Conservation (phyloP, 2,113 vertebrate species). For the Anhinga anhinga region DNA sequence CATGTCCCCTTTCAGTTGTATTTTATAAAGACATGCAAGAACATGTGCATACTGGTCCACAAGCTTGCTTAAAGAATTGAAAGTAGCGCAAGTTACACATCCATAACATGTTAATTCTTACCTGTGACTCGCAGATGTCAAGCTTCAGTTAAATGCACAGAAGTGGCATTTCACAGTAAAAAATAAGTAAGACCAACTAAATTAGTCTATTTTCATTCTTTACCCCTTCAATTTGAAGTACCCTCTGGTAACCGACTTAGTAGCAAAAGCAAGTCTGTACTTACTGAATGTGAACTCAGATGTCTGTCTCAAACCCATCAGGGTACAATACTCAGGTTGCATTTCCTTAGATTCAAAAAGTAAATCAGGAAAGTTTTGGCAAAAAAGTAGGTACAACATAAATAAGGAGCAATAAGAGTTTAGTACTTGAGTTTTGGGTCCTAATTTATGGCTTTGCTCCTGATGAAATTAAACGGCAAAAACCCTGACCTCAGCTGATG, state of each 20-base stretch:
- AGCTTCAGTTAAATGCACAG: neutral
- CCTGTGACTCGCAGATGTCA: neutral
- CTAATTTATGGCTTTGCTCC: neutral
- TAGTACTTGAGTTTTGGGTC: neutral
- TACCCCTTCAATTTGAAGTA: neutral
- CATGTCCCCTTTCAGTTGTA: neutral
- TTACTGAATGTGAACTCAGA: neutral
- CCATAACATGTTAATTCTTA: neutral
- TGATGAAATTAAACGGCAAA: neutral
- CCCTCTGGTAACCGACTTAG: neutral
- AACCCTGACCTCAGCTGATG: neutral
- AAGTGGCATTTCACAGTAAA: neutral
- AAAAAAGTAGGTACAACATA: neutral
- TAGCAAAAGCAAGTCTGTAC: neutral
- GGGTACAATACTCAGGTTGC: neutral
- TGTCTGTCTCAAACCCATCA: neutral
- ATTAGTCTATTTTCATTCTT: neutral
- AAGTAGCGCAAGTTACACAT: neutral
- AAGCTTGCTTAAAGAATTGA: neutral
- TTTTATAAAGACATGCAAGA: neutral
- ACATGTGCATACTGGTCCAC: accelerated
- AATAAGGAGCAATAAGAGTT: neutral
- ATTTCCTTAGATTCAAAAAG: neutral
- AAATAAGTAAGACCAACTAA: neutral
- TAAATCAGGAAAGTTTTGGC: neutral